phyloP scores from a whole-genome alignment of 2,113 vertebrate genomes.

The Pungitius pungitius region DNA sequence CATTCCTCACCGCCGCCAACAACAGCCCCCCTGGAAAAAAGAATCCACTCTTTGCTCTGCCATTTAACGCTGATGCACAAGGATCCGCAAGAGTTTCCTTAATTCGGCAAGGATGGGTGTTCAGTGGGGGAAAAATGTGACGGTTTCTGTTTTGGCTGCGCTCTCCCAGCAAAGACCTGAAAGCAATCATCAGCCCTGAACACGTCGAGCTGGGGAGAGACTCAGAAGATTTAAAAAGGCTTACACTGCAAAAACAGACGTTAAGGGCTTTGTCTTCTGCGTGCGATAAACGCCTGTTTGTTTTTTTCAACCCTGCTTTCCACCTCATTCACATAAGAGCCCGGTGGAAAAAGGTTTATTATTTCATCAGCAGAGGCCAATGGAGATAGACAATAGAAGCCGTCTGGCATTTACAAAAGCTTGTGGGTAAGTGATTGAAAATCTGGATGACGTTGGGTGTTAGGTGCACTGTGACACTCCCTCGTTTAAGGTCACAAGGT shows the following conservation, averaged over 20 bases:
- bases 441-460: conserved; percentile 9
- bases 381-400: conserved; percentile 1
- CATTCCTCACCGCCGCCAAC: conserved; percentile 56
- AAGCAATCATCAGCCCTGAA: conserved; percentile 70
- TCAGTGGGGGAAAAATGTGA: conserved; percentile 54
- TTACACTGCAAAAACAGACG: conserved; percentile 57
- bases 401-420: conserved; percentile 27
- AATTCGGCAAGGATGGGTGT: conserved; percentile 48
- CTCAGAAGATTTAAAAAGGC: conserved; percentile 35
- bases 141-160: conserved; percentile 47
- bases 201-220: conserved; percentile 53
- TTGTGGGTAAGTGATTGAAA: conserved; percentile 24
- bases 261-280: conserved; percentile 50
- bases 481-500: conserved; percentile 22
- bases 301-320: conserved; percentile 39
- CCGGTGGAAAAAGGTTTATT: background rate
- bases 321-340: background rate
- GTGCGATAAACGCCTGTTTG: conserved; percentile 48
- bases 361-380: conserved; percentile 26
- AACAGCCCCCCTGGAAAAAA: conserved; percentile 38
- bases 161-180: conserved; percentile 57
- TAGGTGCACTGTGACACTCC: background rate
- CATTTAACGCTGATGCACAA: conserved; percentile 45
- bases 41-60: conserved; percentile 35
- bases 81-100: conserved; percentile 54